phyloP scores from a whole-genome alignment of 2,888 invertebrate genomes.

The Leuctra nigra region DNA sequence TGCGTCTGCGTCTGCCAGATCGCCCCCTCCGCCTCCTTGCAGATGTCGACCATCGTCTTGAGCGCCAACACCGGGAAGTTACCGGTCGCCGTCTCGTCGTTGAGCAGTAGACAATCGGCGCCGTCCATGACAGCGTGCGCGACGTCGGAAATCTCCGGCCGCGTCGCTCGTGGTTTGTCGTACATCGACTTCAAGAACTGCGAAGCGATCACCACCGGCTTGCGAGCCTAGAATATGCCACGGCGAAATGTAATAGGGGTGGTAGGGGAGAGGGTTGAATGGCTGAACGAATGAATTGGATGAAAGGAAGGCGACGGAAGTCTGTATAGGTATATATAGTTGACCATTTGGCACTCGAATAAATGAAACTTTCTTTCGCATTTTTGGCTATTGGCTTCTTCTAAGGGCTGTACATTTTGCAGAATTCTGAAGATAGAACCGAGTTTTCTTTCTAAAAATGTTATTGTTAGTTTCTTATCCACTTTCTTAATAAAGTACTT shows the following conservation, averaged over 20 bases:
- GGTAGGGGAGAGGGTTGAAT: not conserved
- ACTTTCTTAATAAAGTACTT: too few species aligned
- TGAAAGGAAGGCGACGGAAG: too few species aligned
- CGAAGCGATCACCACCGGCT: constrained; percentile 42
- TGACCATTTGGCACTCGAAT: too few species aligned
- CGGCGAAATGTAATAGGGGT: too few species aligned
- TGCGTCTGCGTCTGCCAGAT: constrained; percentile 50
- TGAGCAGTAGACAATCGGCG: not conserved
- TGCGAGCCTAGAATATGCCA: constrained; percentile 42
- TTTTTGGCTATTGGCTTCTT: too few species aligned
- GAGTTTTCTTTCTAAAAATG: not conserved
- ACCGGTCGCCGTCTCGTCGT: not conserved
- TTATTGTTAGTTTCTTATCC: not conserved
- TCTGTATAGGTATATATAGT: too few species aligned
- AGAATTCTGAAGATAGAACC: too few species aligned
- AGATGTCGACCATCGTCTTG: constrained; percentile 44
- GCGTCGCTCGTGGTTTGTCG: constrained; percentile 24
- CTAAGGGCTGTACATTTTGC: too few species aligned
- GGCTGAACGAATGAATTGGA: too few species aligned
- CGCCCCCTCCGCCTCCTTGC: constrained; percentile 64
- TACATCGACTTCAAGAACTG: constrained; percentile 47
- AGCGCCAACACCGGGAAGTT: constrained; percentile 36
- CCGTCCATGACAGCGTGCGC: constrained; percentile 1
- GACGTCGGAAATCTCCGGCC: not conserved
- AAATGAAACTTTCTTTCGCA: too few species aligned